Evolutionary conservation across 1,140 invertebrate genomes (phyloP).

Genomic region (Pararge aegeria): DNA sequence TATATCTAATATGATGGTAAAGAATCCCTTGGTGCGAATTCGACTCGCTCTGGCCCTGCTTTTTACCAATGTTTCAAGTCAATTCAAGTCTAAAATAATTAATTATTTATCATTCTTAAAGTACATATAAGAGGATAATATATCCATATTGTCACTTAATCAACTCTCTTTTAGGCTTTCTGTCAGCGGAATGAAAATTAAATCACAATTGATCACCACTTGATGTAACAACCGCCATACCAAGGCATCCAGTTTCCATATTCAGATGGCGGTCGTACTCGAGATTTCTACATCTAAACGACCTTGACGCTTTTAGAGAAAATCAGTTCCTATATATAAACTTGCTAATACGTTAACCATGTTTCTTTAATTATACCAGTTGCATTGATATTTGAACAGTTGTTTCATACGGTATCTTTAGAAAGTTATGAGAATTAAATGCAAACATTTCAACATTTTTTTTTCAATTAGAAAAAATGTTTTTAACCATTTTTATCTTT

Average conservation of each 20-base stretch:
- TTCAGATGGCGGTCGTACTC: conserved; percentile 7
- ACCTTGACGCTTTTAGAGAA: conserved; percentile 8
- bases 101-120: too few species aligned
- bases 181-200: not conserved
- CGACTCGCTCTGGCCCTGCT: too few species aligned
- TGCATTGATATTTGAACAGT: not conserved
- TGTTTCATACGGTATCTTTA: too few species aligned
- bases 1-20: too few species aligned
- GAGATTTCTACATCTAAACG: conserved; percentile 9
- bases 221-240: conserved; percentile 6
- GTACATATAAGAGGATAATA: too few species aligned
- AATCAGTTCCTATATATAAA: conserved; percentile 3
- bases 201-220: not conserved
- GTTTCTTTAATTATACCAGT: not conserved
- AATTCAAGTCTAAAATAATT: too few species aligned
- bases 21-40: too few species aligned
- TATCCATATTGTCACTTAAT: not conserved
- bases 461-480: too few species aligned
- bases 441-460: too few species aligned
- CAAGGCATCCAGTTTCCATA: conserved; percentile 6
- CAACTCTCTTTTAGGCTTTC: not conserved
- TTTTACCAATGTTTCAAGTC: too few species aligned
- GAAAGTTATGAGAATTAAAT: too few species aligned
- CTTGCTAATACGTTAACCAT: not conserved
- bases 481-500: too few species aligned